Percentiles rank a stretch among this genome's conserved stretches.
Conservation (phyloP, 2,888 invertebrate species). For the Latrodectus elegans region DNA sequence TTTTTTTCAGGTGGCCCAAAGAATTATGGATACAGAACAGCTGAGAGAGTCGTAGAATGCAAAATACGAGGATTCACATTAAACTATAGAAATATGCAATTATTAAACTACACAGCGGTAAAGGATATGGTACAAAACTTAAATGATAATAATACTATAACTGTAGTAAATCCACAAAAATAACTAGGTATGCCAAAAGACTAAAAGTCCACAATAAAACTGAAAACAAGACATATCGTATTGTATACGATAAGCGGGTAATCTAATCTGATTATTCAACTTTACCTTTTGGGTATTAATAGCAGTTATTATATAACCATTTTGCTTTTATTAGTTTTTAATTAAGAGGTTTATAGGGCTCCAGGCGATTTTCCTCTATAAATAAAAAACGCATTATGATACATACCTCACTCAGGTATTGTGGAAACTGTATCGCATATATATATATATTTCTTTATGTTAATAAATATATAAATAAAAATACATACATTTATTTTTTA, state of each 20-base stretch:
- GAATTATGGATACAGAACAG: neutral
- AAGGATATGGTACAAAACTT: neutral
- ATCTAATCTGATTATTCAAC: neutral
- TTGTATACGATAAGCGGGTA: neutral
- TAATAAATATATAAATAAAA: no score
- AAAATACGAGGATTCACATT: neutral
- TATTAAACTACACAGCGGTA: neutral
- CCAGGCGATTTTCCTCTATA: neutral
- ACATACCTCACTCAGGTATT: neutral
- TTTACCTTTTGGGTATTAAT: neutral
- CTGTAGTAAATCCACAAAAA: neutral
- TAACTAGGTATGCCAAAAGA: neutral
- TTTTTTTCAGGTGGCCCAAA: slow-evolving; percentile 4
- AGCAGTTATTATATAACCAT: neutral
- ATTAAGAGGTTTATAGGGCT: neutral
- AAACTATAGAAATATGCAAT: slow-evolving; percentile 2
- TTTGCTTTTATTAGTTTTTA: no score
- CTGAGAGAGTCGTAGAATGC: neutral
- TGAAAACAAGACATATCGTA: neutral
- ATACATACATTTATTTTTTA: no score
- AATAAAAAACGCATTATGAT: neutral
- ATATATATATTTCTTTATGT: neutral
- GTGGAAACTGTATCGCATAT: neutral
- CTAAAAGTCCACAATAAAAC: neutral
- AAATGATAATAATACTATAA: neutral